Base-by-base conservation (phyloP, 2,797 vertebrate species). In the Rachycentron canadum region DNA sequence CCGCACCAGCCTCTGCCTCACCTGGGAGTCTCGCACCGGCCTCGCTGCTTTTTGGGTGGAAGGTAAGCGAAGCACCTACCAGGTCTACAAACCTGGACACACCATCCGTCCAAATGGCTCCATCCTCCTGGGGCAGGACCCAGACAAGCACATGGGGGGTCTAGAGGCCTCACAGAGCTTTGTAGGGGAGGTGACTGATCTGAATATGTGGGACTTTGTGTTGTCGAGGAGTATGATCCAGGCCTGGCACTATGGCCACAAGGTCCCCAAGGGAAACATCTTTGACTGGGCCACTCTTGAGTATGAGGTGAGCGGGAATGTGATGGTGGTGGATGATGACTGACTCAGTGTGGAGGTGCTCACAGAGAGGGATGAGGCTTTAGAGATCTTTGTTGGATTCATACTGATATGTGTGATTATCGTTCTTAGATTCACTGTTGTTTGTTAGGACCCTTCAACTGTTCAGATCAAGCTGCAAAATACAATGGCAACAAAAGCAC, bases 191-290 rank as follows among this genome's bases (percentile, higher is more conserved):
- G 87, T 96, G 52, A 92, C 91, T 0, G 94, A 95, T 0, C 79
- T 96, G 65, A 93, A 94, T 43, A 91, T 96, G 94, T 96, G 95
- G 96, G 94, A 96, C 83, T 78, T 1, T 0, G 91, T 93, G 21
- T 84, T 96, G 12, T 81, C 89, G 5, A 69, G 71, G 47, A 61
- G 26, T 4, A 79, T 58, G n/a, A 89, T 96, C 63, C 93, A 93
- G 78, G 92, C 88, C 52, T 25, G 17, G 72, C 66, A 96, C 81
- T 86, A 89, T 6, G 89, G 4, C 0, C 17, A 73, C 80, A 87
- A 49, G 0, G 55, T 93, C 41, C 56, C 2, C 0, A 25, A 14
- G 32, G 89, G 79, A 9, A 95, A 94, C 53, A 5, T 96, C 58
- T 94, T 96, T 0, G 88, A 95, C 57, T 95, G 95, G 95, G 87